Base-by-base conservation (phyloP, 2,113 vertebrate genomes). In the Amazona guildingii region DNA sequence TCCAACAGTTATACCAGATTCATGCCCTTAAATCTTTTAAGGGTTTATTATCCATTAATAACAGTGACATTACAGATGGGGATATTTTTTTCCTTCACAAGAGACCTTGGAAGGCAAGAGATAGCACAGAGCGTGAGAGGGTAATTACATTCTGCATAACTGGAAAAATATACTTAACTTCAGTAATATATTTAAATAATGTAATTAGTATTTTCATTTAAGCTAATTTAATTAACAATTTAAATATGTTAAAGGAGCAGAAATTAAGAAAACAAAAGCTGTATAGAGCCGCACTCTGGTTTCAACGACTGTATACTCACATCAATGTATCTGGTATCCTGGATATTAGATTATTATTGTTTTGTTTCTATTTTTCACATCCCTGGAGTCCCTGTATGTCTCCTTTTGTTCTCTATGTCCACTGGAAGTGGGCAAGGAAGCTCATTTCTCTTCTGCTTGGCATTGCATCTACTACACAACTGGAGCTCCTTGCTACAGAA, bases 211-310 rank as follows among this genome's bases (percentile, higher is more conserved):
- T 44, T 88, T 94, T 61, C 62, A 46, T 43, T 63, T 35, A 41
- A 68, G 6, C 6, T 57, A 57, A 79, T 63, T 68, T 48, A 39
- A 91, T 62, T 62, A 85, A 55, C 0, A 52, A 52, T 35, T 29
- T 68, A 43, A 52, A 80, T 62, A 15, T 10, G 74, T 11, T 67
- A 28, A 77, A 68, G 39, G 33, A 67, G 6, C 1, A 48, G 19
- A 77, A 80, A 35, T 61, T 43, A 39, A 33, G 41, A 61, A 62
- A 82, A 37, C 46, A 55, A 64, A 46, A 91, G 4, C 9, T 80
- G 7, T 61, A 25, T 2, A 68, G 13, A 55, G 2, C 5, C 0
- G 1, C 13, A 59, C 77, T 69, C 59, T 59, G 21, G 2, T 64
- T 62, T 70, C 37, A 76, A 66, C 3, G 55, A 23, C 1, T 83